Conservation (phyloP, 1,140 invertebrate species). For the Papilio machaon region DNA sequence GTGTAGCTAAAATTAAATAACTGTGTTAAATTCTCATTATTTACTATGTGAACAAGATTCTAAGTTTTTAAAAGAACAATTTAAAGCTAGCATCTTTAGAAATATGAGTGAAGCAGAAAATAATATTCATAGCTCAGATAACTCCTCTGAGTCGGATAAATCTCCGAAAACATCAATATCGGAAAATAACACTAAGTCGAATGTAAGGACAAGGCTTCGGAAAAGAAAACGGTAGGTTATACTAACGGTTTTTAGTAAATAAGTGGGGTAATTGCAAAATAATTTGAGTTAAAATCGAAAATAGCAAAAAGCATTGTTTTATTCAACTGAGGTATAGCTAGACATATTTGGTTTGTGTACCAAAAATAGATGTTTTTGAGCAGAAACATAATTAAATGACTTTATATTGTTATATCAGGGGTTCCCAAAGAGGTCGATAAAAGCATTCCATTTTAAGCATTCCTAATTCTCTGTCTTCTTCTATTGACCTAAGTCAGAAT, state of each 20-base stretch:
- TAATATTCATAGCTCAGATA: not conserved
- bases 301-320: not conserved
- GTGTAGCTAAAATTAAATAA: not conserved
- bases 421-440: too few species aligned
- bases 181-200: slow-evolving; percentile 19
- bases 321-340: too few species aligned
- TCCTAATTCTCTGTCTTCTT: too few species aligned
- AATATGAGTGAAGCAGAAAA: slow-evolving; percentile 37
- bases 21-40: not conserved
- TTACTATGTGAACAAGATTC: not conserved
- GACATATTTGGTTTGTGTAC: too few species aligned
- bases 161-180: slow-evolving; percentile 18
- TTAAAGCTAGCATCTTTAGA: not conserved
- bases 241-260: slow-evolving; percentile 3
- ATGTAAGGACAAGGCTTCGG: slow-evolving; percentile 6
- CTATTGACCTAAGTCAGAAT: too few species aligned
- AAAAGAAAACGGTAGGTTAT: slow-evolving; percentile 41
- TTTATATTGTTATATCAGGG: too few species aligned
- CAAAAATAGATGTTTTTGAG: too few species aligned
- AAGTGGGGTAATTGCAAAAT: not conserved
- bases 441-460: too few species aligned
- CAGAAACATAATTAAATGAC: too few species aligned
- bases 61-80: not conserved
- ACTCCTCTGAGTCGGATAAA: slow-evolving; percentile 40
- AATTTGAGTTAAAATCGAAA: too few species aligned